These are phyloP conservation scores for Dynastes hyllus DNA, from an alignment of 2,888 invertebrate genomes.

Conservation along the genomic window DNA sequence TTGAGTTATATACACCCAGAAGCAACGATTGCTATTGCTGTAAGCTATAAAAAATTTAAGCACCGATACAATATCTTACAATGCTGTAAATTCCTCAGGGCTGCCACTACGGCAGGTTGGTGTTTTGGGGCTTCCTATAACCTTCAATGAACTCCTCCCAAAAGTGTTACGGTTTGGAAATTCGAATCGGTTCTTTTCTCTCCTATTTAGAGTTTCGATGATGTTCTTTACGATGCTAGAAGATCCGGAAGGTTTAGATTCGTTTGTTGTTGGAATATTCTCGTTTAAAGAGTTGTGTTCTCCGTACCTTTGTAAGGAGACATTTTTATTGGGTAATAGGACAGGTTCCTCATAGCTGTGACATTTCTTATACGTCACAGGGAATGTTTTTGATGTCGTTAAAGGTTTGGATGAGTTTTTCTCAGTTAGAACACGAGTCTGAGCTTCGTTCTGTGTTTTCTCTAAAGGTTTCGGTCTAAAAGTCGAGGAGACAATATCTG, in stretches of 20 bases:
- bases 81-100: constrained; percentile 62
- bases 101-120: constrained; percentile 56
- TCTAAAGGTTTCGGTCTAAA: constrained; percentile 36
- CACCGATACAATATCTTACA: constrained; percentile 55
- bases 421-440: not conserved
- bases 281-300: constrained; percentile 13
- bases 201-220: constrained; percentile 68
- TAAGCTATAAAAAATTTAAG: not conserved
- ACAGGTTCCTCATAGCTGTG: constrained; percentile 41
- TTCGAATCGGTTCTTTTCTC: constrained; percentile 62
- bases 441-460: constrained; percentile 15
- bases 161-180: constrained; percentile 63
- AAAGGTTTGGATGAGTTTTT: constrained; percentile 21
- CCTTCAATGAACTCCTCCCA: constrained; percentile 68
- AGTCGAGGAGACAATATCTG: constrained; percentile 63
- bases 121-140: constrained; percentile 63
- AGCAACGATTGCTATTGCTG: not conserved
- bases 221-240: constrained; percentile 67
- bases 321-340: constrained; percentile 2
- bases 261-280: constrained; percentile 5
- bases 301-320: constrained; percentile 38
- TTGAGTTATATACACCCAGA: not conserved
- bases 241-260: constrained; percentile 46
- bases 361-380: constrained; percentile 47
- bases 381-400: constrained; percentile 30